Evolutionary conservation across 1,140 invertebrate genomes (phyloP).

Genomic region (Eupristina koningsbergeri): DNA sequence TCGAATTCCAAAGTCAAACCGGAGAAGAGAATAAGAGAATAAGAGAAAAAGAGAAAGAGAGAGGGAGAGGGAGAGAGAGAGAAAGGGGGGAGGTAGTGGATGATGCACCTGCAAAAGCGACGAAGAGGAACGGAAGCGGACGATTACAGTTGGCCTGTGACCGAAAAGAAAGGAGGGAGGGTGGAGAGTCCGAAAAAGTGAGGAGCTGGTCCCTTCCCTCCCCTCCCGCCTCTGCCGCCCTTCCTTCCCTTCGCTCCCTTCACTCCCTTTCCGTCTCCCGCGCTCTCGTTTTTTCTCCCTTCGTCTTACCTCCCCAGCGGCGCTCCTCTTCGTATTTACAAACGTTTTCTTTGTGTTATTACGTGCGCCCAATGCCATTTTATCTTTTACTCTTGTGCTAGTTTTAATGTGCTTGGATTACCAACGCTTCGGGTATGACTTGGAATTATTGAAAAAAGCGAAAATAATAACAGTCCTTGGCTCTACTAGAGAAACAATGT

Average conservation of each 20-base stretch:
- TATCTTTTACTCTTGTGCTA: constrained; percentile 16
- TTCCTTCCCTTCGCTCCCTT: constrained; percentile 33
- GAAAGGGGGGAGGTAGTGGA: neutral
- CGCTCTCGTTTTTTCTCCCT: too few relatives aligned
- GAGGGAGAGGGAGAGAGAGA: too few relatives aligned
- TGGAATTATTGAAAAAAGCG: neutral
- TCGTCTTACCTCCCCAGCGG: too few relatives aligned
- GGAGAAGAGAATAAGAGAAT: too few relatives aligned
- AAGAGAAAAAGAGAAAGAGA: too few relatives aligned
- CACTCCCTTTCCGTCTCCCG: constrained; percentile 28
- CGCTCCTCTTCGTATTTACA: constrained; percentile 22
- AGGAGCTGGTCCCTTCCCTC: constrained; percentile 35
- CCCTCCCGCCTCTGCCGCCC: constrained; percentile 34
- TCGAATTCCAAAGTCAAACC: constrained; percentile 33
- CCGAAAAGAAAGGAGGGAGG: constrained; percentile 39
- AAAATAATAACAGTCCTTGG: neutral
- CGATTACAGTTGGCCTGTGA: constrained; percentile 55
- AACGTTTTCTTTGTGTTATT: constrained; percentile 37
- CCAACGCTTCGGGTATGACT: neutral
- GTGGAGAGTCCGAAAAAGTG: constrained; percentile 43
- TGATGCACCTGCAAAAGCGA: constrained; percentile 31
- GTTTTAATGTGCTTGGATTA: constrained; percentile 26
- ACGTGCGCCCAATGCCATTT: constrained; percentile 18
- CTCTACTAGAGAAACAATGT: constrained; percentile 7
- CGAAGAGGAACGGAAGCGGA: constrained; percentile 53